A percentile compares a stretch with the other conserved stretches of the same genome.
Conservation (phyloP, 2,113 vertebrate genomes). For the Myrmecobius fasciatus region DNA sequence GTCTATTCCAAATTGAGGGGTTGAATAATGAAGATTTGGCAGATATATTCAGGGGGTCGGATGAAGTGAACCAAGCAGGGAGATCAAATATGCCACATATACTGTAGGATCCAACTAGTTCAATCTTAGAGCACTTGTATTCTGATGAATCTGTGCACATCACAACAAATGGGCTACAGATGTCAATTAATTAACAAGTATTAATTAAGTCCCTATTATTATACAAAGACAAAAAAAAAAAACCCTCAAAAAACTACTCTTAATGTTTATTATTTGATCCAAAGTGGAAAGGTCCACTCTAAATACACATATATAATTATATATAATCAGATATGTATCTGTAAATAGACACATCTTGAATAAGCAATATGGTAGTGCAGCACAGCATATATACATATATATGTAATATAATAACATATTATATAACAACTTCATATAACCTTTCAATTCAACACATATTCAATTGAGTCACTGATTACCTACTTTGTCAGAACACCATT, state of each 20-base stretch:
- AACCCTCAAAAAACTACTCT: background rate
- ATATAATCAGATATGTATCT: background rate
- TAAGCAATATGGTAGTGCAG: background rate
- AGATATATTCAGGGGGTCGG: constrained; percentile 47
- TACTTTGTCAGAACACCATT: background rate
- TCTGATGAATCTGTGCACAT: background rate
- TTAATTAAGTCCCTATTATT: background rate
- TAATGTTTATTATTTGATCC: background rate
- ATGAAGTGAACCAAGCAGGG: background rate
- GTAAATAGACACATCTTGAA: background rate
- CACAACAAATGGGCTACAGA: background rate
- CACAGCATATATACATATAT: background rate
- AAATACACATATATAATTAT: background rate
- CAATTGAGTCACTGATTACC: background rate
- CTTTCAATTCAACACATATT: background rate
- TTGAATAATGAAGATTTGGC: constrained; percentile 70
- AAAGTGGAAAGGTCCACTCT: background rate
- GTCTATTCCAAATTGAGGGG: constrained; percentile 71
- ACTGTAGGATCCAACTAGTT: background rate
- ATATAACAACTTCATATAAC: background rate
- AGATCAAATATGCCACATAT: background rate
- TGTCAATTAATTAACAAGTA: background rate
- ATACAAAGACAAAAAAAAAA: background rate
- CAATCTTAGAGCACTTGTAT: background rate
- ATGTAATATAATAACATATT: background rate